Evolutionary conservation across 1,140 invertebrate genomes (phyloP).

Genomic region (Drosophila kikkawai): DNA sequence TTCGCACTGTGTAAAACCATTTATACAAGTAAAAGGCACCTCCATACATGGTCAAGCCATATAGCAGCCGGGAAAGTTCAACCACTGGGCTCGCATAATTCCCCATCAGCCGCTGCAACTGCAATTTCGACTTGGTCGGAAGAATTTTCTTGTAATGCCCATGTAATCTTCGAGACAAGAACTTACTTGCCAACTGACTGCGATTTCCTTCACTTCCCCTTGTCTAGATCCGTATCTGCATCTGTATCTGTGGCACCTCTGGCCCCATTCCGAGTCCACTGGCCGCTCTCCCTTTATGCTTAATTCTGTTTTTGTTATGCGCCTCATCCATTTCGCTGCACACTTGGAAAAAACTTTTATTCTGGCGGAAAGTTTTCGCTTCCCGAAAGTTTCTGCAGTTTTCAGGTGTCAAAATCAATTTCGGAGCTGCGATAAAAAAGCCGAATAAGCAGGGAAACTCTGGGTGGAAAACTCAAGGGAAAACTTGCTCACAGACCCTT

Average conservation of each 20-base stretch:
- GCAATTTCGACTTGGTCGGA: conserved; percentile 41
- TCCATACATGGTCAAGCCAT: not conserved
- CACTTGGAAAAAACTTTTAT: conserved; percentile 18
- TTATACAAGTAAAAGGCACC: conserved; percentile 6
- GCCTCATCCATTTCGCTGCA: conserved; percentile 61
- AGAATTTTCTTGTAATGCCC: conserved; percentile 54
- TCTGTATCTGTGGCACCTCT: conserved; percentile 2
- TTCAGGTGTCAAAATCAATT: conserved; percentile 81
- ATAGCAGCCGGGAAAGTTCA: conserved; percentile 4
- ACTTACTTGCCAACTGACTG: conserved; percentile 41
- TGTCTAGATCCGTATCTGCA: not conserved
- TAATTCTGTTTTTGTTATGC: conserved; percentile 67
- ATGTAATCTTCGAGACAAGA: conserved; percentile 69
- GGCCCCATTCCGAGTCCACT: conserved; percentile 6
- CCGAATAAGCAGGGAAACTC: conserved; percentile 25
- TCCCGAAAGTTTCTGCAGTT: conserved; percentile 47
- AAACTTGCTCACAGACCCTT: conserved; percentile 17
- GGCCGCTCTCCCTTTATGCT: conserved; percentile 52
- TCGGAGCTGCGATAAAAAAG: conserved; percentile 47
- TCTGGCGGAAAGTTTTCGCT: conserved; percentile 43
- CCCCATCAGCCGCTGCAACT: conserved; percentile 51
- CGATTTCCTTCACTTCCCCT: not conserved
- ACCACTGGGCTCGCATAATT: conserved; percentile 44
- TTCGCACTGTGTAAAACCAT: not conserved
- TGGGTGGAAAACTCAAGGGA: not conserved